Conservation (phyloP, 2,888 invertebrate genomes). For the Hylaea fasciaria region DNA sequence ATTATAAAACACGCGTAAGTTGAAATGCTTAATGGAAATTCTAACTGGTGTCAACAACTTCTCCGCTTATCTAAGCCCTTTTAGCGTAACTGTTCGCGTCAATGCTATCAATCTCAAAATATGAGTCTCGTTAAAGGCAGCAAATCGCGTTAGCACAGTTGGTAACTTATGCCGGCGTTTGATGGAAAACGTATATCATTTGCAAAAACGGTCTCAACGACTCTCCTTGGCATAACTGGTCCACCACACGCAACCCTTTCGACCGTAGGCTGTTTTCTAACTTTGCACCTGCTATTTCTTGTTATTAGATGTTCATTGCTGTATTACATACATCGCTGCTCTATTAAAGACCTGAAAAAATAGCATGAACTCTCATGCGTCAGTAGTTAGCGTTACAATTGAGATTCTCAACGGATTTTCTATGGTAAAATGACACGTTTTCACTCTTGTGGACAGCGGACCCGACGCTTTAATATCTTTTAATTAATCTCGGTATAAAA, state of each 20-base stretch:
- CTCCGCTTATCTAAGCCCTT: conserved; percentile 30
- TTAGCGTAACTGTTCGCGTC: conserved; percentile 16
- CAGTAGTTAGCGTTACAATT: conserved; percentile 42
- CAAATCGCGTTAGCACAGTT: conserved; percentile 40
- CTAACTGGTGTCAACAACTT: conserved; percentile 31
- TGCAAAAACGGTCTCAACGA: conserved; percentile 71
- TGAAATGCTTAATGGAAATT: conserved; percentile 33
- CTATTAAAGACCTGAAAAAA: neutral
- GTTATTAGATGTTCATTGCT: conserved; percentile 55
- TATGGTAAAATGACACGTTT: conserved; percentile 67
- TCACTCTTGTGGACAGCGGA: conserved; percentile 66
- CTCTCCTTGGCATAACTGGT: conserved; percentile 77
- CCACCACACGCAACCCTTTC: conserved; percentile 76
- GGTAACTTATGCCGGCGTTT: conserved; percentile 59
- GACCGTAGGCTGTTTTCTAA: conserved; percentile 71
- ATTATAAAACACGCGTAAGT: conserved; percentile 25
- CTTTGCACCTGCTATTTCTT: conserved; percentile 64
- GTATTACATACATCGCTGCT: conserved; percentile 40
- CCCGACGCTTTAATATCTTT: conserved; percentile 74
- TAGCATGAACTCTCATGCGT: neutral
- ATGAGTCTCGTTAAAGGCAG: conserved; percentile 33
- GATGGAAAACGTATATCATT: conserved; percentile 78
- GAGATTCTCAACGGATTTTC: conserved; percentile 54
- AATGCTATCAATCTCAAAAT: conserved; percentile 32
- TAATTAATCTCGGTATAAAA: conserved; percentile 82